Conservation (phyloP, 1,140 invertebrate genomes). For the Periplaneta americana region DNA sequence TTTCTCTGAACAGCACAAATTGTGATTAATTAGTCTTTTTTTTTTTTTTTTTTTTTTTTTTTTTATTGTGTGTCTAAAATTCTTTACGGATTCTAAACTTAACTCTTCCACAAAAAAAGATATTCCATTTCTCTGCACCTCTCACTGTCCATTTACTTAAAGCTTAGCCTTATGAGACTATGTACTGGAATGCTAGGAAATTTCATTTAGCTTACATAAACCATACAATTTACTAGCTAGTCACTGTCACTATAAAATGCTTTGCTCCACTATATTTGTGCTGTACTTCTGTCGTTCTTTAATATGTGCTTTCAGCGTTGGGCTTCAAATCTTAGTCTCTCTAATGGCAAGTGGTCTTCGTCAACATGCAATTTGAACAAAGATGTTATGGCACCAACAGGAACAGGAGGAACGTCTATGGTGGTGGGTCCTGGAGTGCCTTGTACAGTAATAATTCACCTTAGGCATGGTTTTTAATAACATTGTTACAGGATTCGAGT, state of each 20-base stretch:
- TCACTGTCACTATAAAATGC: background rate
- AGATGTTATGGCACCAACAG: background rate
- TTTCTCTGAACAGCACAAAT: too few relatives aligned
- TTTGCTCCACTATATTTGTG: background rate
- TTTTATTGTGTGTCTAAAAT: too few relatives aligned
- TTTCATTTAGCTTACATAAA: background rate
- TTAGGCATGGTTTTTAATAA: background rate
- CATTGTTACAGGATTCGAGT: background rate
- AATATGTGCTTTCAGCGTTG: slow-evolving; percentile 23
- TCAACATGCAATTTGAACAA: background rate
- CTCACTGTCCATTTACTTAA: background rate
- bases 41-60: too few relatives aligned
- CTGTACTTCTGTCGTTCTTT: background rate
- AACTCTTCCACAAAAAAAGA: background rate
- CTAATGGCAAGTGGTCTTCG: background rate
- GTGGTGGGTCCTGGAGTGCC: background rate
- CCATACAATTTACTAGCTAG: background rate
- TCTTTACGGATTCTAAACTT: background rate
- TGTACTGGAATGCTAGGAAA: background rate
- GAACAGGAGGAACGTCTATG: background rate
- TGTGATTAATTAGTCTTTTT: too few relatives aligned
- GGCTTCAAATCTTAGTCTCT: slow-evolving; percentile 22
- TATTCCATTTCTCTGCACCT: background rate
- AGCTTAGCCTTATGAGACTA: background rate
- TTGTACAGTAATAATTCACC: background rate